A percentile compares a stretch with the other conserved stretches of the same genome.
Evolutionary conservation across 2,888 invertebrate species (phyloP).

Genomic region (Morpho helenor): DNA sequence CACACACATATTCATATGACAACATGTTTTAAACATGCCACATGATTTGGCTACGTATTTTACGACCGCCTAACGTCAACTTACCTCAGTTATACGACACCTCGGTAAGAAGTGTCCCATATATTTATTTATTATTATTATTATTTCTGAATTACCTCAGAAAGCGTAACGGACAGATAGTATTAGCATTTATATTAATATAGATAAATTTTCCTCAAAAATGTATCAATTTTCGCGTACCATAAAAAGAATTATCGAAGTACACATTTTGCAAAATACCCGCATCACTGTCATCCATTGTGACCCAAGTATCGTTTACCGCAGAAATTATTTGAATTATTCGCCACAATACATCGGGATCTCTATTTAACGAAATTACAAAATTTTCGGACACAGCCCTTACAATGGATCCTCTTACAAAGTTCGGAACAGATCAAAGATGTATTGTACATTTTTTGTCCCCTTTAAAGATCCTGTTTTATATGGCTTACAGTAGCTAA

Average conservation of each 20-base stretch:
- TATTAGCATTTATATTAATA: too few species aligned
- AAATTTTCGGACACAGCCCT: slow-evolving; percentile 40
- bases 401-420: slow-evolving; percentile 37
- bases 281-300: slow-evolving; percentile 66
- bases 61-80: too few species aligned
- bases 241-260: slow-evolving; percentile 19
- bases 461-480: slow-evolving; percentile 10
- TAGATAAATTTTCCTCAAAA: not conserved
- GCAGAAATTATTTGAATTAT: slow-evolving; percentile 76
- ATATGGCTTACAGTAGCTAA: slow-evolving; percentile 14
- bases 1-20: too few species aligned
- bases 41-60: too few species aligned
- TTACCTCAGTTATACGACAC: too few species aligned
- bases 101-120: too few species aligned
- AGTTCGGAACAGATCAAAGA: slow-evolving; percentile 51
- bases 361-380: slow-evolving; percentile 74
- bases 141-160: too few species aligned
- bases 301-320: slow-evolving; percentile 70
- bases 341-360: slow-evolving; percentile 61
- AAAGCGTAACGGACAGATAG: too few species aligned
- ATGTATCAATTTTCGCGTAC: not conserved
- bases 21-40: too few species aligned
- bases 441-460: slow-evolving; percentile 15
- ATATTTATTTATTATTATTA: too few species aligned
- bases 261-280: slow-evolving; percentile 33